These are phyloP conservation scores for Miltochrista miniata DNA, from an alignment of 2,888 invertebrate species.

Conservation along the genomic window DNA sequence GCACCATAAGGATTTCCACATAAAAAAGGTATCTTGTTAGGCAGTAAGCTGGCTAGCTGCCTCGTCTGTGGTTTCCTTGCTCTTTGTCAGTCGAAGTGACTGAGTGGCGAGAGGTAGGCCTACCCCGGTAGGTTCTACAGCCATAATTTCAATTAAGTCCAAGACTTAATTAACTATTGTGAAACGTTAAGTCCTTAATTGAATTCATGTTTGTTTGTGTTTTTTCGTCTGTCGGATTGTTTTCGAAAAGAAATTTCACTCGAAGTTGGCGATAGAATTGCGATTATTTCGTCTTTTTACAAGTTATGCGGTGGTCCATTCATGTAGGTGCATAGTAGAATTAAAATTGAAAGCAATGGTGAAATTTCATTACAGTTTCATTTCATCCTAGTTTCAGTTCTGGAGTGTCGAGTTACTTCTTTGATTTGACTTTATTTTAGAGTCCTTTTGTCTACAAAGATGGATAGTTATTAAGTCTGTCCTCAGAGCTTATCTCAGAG, in stretches of 20 bases:
- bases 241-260: slow-evolving; percentile 18
- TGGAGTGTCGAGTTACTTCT: too few relatives aligned
- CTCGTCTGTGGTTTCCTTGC: slow-evolving; percentile 4
- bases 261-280: neutral
- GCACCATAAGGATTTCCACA: too few relatives aligned
- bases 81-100: slow-evolving; percentile 15
- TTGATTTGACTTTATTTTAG: too few relatives aligned
- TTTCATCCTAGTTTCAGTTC: too few relatives aligned
- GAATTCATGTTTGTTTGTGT: slow-evolving; percentile 30
- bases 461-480: too few relatives aligned
- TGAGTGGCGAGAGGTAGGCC: slow-evolving; percentile 13
- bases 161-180: slow-evolving; percentile 45
- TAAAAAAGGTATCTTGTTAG: too few relatives aligned
- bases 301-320: neutral
- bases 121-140: slow-evolving; percentile 22
- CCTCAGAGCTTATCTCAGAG: too few relatives aligned
- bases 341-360: too few relatives aligned
- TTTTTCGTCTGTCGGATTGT: slow-evolving; percentile 25
- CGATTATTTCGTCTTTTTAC: slow-evolving; percentile 3
- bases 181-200: slow-evolving; percentile 35
- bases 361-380: too few relatives aligned
- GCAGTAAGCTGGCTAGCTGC: neutral
- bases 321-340: neutral
- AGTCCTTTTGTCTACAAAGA: too few relatives aligned
- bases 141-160: slow-evolving; percentile 39